A percentile compares a stretch with the other conserved stretches of the same genome.
These are phyloP conservation scores for Protobothrops mucrosquamatus DNA, from an alignment of 2,113 vertebrate species.

Conservation along the genomic window DNA sequence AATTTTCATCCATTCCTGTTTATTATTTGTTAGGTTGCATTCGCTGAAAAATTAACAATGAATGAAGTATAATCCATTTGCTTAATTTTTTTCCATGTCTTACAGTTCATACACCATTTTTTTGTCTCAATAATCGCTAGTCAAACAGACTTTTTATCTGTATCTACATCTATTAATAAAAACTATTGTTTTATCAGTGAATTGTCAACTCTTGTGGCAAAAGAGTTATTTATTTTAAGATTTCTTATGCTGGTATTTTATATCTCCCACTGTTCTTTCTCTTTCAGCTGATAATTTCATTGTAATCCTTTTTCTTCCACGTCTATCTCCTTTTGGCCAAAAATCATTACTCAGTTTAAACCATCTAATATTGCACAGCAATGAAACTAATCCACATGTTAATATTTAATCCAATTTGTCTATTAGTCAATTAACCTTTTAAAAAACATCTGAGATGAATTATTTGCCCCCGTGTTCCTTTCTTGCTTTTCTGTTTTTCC, in stretches of 20 bases:
- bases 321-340: neutral
- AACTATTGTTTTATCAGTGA: neutral
- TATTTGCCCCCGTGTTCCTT: conserved; percentile 12
- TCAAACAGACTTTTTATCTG: neutral
- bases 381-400: conserved; percentile 4
- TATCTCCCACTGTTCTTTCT: neutral
- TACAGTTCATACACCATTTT: neutral
- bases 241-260: neutral
- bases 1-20: neutral
- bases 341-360: conserved; percentile 4
- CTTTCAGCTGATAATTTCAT: conserved; percentile 17
- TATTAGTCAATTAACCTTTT: neutral
- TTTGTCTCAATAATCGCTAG: neutral
- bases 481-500: neutral
- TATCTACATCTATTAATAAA: neutral
- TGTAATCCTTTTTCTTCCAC: neutral
- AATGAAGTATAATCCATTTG: neutral
- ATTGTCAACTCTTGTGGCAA: neutral
- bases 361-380: neutral
- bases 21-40: neutral
- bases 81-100: neutral
- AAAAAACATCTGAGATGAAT: conserved; percentile 15
- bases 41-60: neutral
- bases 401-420: conserved; percentile 28
- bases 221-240: neutral